A percentile compares a stretch with the other conserved stretches of the same genome.
phyloP scores from a whole-genome alignment of 2,888 invertebrate genomes.

The Lucinisca nassula region DNA sequence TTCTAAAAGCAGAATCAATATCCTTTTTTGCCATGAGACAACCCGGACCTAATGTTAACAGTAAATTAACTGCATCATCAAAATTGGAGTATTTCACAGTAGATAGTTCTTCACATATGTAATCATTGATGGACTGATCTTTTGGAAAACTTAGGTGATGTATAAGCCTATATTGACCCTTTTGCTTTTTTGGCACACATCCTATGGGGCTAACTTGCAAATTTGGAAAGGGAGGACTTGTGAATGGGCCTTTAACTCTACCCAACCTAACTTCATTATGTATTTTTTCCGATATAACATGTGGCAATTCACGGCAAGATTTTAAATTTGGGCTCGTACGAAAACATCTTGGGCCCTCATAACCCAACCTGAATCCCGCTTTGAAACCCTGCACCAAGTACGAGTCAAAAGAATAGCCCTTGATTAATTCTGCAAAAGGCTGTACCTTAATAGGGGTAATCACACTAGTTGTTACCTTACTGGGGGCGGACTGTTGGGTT shows the following conservation, averaged over 20 bases:
- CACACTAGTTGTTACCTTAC: background rate
- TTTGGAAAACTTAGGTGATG: slow-evolving; percentile 41
- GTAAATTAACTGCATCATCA: slow-evolving; percentile 33
- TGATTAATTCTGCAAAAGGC: background rate
- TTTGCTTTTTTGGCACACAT: slow-evolving; percentile 41
- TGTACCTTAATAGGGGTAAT: background rate
- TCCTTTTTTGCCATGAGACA: slow-evolving; percentile 36
- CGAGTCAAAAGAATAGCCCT: background rate
- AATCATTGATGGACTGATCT: slow-evolving; percentile 39
- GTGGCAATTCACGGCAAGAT: slow-evolving; percentile 28
- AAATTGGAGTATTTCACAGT: slow-evolving; percentile 5
- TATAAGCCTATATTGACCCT: slow-evolving; percentile 37
- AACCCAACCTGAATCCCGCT: slow-evolving; percentile 41
- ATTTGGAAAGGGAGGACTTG: slow-evolving; percentile 17
- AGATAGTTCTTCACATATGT: slow-evolving; percentile 13
- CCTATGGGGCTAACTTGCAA: slow-evolving; percentile 40
- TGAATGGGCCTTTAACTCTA: slow-evolving; percentile 45
- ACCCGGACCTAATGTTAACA: slow-evolving; percentile 18
- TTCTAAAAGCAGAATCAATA: slow-evolving; percentile 35
- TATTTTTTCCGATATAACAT: slow-evolving; percentile 19
- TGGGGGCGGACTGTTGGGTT: too few species aligned
- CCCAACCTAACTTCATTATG: slow-evolving; percentile 17
- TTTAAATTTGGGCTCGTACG: slow-evolving; percentile 26
- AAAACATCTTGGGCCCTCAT: background rate
- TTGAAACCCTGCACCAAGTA: background rate